Evolutionary conservation across 2,113 vertebrate species (phyloP).

Genomic region (Turnix velox): DNA sequence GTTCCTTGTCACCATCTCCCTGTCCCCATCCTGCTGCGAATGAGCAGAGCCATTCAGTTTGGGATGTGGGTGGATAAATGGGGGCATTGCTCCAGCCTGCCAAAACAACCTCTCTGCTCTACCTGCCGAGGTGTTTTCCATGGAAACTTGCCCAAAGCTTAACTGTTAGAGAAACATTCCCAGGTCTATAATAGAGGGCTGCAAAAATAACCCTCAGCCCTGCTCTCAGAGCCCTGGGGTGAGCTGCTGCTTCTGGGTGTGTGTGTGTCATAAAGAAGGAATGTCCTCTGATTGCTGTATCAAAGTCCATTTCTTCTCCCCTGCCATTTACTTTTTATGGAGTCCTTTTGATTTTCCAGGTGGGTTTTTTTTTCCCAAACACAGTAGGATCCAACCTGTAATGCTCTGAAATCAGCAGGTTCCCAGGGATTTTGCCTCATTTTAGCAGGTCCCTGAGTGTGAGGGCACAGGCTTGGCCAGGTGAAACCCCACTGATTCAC

Average conservation of each 20-base stretch:
- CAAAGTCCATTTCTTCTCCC: slow-evolving; percentile 34
- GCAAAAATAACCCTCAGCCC: neutral
- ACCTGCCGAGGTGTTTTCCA: slow-evolving; percentile 16
- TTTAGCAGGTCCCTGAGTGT: neutral
- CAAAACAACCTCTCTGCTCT: slow-evolving; percentile 40
- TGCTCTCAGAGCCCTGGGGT: neutral
- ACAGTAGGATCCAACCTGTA: neutral
- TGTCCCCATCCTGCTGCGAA: neutral
- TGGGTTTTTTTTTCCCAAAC: neutral
- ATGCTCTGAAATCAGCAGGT: rapidly evolving
- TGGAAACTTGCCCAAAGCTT: slow-evolving; percentile 42
- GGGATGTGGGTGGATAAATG: neutral
- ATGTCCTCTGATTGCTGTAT: neutral
- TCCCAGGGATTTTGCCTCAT: neutral
- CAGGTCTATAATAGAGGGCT: neutral
- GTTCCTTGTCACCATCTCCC: neutral
- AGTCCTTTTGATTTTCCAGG: neutral
- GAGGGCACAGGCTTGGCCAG: neutral
- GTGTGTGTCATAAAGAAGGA: neutral
- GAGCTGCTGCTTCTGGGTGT: neutral
- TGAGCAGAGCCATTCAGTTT: neutral
- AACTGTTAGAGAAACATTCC: neutral
- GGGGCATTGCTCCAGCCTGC: neutral
- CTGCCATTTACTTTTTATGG: neutral
- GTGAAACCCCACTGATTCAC: neutral